phyloP scores from a whole-genome alignment of 92 coral and sea anemone species.

The Blastomussa wellsi region DNA sequence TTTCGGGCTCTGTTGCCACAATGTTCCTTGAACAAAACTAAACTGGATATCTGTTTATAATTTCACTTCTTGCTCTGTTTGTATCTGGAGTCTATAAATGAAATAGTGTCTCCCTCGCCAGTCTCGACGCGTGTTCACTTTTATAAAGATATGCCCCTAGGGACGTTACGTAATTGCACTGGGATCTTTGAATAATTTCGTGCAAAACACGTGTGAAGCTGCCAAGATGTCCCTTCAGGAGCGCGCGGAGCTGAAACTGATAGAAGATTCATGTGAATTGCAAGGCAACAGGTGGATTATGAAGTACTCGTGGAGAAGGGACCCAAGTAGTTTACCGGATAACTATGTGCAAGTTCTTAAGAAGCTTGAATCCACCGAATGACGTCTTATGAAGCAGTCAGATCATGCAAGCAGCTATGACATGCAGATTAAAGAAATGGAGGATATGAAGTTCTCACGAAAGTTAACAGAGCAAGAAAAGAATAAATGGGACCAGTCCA shows the following conservation, averaged over 20 bases:
- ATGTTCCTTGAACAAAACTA: no score
- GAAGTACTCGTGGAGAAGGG: slow-evolving; percentile 59
- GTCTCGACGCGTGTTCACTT: no score
- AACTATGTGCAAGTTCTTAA: slow-evolving; percentile 54
- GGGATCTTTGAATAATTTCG: no score
- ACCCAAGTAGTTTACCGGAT: slow-evolving; percentile 44
- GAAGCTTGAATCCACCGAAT: slow-evolving; percentile 54
- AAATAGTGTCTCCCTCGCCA: no score
- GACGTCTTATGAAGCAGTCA: slow-evolving; percentile 49
- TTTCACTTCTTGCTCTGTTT: no score
- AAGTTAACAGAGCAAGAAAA: slow-evolving; percentile 49
- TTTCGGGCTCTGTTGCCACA: no score
- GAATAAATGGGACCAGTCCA: slow-evolving; percentile 38
- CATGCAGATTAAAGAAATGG: slow-evolving; percentile 56
- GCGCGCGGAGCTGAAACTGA: slow-evolving; percentile 11
- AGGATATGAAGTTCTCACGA: slow-evolving; percentile 43
- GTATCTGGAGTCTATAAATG: no score
- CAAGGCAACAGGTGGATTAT: no score
- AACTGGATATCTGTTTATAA: no score
- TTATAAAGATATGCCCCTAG: no score
- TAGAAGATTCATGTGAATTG: slow-evolving; percentile 46
- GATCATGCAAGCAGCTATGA: slow-evolving; percentile 52
- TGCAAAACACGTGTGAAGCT: slow-evolving; percentile 28
- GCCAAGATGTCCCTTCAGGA: slow-evolving; percentile 35
- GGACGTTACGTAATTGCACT: no score